Evolutionary conservation across 1,140 invertebrate species (phyloP), one percentile per base, ranked within the genome.

Genomic region (Conus betulinus): DNA sequence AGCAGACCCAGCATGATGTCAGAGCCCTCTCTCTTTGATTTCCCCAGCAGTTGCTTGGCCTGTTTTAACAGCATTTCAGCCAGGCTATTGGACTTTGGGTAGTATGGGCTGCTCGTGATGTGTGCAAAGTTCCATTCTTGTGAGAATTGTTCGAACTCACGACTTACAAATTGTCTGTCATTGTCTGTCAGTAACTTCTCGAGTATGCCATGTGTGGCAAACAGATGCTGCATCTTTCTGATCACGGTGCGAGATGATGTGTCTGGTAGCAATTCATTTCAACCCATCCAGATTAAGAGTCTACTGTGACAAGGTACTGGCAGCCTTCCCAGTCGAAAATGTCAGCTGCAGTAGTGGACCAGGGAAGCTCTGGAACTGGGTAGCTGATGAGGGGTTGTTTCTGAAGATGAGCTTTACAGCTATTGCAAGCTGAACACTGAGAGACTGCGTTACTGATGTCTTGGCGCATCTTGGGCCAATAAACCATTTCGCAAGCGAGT

Each of bases 331-430:
- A 82, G 39, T 51, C 53, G 23, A 82, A 55, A 15, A 82, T 52
- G 83, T n/a, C 55, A 7, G 15, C 20, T 82, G 4, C 74, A 78
- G 53, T 25, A 79, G 55, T 55, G 17, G 23, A 71, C 78, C 3
- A 89, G 71, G 55, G 53, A 87, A 23, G 85, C 83, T 81, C 84
- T 74, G 11, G 88, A 79, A 23, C 71, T 20, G 23, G n/a, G 74
- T 76, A 78, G 63, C 71, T 90, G 79, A n/a, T n/a, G 78, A 11
- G 67, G 52, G 20, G 84, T 82, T 55, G 81, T 57, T 78, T 83
- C 55, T 55, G 57, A 52, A 20, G 81, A 74, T 71, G 85, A 51
- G 17, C 79, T 76, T 53, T 88, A 53, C 55, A 63, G 55, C n/a
- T 87, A 67, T 55, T 60, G 15, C 52, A 15, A 10, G 67, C 67